Base-by-base conservation (phyloP, 2,797 vertebrate genomes). In the Taenioides sp. region DNA sequence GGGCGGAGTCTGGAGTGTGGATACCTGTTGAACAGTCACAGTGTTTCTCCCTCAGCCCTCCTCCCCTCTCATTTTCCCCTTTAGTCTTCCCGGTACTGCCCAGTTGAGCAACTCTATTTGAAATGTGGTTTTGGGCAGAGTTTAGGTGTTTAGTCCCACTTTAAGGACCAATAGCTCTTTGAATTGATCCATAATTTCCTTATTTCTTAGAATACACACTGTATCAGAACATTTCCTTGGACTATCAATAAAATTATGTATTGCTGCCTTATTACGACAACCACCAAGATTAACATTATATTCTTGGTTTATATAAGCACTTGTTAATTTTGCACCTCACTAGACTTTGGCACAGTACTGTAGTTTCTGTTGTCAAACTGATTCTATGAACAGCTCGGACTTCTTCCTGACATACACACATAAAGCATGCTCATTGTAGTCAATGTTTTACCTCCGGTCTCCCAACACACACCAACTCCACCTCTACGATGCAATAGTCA, bases 301-400 rank as follows among this genome's bases (percentile, higher is more conserved):
- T 20, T n/a, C 50, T 22, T 54, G 16, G 17, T 54, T 54, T n/a
- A 54, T 20, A n/a, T 20, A 20, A 23, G n/a, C 52, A 22, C n/a
- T 59, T 28, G 12, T 58, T 57, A 4, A 10, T 57, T 59, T 58
- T 16, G 14, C 17, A 27, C 25, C 2, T 11, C 5, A n/a, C 27
- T 25, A 72, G 49, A 58, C 60, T 62, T 62, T 34, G 14, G 28
- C 60, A 62, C 60, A 62, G 60, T 37, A 62, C 60, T 66, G 47
- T 3, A 69, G 49, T 70, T 73, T 23, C 57, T 60, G 81, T 83
- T 83, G 76, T 70, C 59, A 78, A 83, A 90, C 88, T 87, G 88
- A 90, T 77, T 57, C 34, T 70, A 83, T 65, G 54, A 78, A 84
- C 63, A 60, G 86, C 87, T 92, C 88, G 83, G 79, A 87, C 70